Base-by-base conservation (phyloP, 1,140 invertebrate species). In the Macrobrachium nipponense region DNA sequence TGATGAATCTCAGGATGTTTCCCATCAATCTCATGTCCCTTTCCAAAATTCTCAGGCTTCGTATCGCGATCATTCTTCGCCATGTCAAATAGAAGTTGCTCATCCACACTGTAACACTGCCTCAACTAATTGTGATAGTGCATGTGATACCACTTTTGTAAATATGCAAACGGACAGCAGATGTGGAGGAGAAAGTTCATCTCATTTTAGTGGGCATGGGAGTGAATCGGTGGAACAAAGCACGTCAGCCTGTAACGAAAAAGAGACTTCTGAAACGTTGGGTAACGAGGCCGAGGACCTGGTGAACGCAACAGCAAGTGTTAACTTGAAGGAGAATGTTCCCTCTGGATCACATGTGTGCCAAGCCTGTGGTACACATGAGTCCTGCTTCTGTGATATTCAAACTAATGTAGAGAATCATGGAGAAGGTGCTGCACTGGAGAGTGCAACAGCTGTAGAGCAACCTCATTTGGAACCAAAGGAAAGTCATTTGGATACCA, bases 91-190 rank as follows among this genome's bases (percentile, higher is more conserved):
- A 62, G 18, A 20, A 11, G 23, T 80, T 62, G 59, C 43, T 43
- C 78, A 80, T 64, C 27, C 60, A 11, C 60, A 80, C 27, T 62
- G 61, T 66, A 80, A 43, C 60, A 66, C 60, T 62, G 27, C 77
- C 77, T 64, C 77, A 62, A 80, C 27, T 23, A 62, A 66, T 44
- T 80, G 78, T 68, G 62, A 80, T 80, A 64, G 27, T 64, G 36
- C 43, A 14, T 80, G 78, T 68, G 62, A 80, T 80, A 64, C 23
- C 60, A 23, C 58, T 64, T 36, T 14, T 66, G 78, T 62, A 51
- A 80, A 20, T 80, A n/a, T 43, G 8, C 78, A 80, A 20, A 36
- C 78, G 14, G 23, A 80, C 14, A 51, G 59, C 62, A 64, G 60
- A 62, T 80, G 23, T 23, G 62, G 61, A 43, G 78, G 64, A 62